phyloP scores from a whole-genome alignment of 2,888 invertebrate species.

The Ophraella communa region DNA sequence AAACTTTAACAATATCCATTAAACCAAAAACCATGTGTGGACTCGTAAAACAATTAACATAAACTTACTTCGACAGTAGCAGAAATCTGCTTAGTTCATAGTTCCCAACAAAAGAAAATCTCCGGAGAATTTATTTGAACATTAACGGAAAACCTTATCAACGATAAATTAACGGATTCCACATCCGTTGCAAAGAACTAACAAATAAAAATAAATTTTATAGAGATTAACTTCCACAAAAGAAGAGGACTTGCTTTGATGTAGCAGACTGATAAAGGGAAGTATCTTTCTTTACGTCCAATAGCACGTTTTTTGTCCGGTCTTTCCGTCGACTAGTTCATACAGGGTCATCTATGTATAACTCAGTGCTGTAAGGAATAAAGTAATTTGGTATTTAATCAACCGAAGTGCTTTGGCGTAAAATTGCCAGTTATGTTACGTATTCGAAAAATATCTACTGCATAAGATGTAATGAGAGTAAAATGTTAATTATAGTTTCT shows the following conservation, averaged over 20 bases:
- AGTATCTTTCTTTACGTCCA: conserved; percentile 12
- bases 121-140: conserved; percentile 20
- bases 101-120: conserved; percentile 12
- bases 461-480: not conserved
- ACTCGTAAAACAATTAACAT: no score
- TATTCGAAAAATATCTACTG: not conserved
- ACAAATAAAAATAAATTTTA: conserved; percentile 29
- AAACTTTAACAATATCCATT: no score
- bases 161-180: conserved; percentile 22
- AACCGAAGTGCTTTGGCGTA: conserved; percentile 1
- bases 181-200: conserved; percentile 22
- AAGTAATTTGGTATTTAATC: not conserved
- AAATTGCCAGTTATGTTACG: not conserved
- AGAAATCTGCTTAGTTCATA: conserved; percentile 15
- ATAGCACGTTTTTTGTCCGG: not conserved
- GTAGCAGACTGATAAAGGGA: conserved; percentile 16
- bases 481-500: no score
- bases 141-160: conserved; percentile 27
- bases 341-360: not conserved
- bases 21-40: no score
- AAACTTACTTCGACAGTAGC: no score
- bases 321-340: not conserved
- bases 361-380: not conserved
- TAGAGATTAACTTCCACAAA: conserved; percentile 21
- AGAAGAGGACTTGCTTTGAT: conserved; percentile 16